Conservation (phyloP, 53 echinoderm and acorn worm species). For the Temnopleurus reevesii region DNA sequence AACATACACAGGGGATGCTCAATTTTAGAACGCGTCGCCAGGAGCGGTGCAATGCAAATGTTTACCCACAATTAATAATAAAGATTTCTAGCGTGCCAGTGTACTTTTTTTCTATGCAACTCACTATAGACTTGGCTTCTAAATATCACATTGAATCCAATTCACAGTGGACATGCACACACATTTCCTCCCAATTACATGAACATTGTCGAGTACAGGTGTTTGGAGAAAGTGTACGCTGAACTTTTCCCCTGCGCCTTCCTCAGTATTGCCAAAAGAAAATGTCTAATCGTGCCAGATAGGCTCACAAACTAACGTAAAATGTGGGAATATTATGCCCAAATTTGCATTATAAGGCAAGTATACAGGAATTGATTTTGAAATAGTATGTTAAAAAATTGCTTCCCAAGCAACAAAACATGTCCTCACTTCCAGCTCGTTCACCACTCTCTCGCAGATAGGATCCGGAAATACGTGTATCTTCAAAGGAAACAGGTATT, state of each 20-base stretch:
- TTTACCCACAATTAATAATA: not conserved
- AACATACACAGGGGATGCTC: not conserved
- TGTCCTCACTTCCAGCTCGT: too few relatives aligned
- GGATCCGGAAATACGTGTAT: too few relatives aligned
- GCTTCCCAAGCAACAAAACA: too few relatives aligned
- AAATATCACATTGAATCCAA: constrained; percentile 25
- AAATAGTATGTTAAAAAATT: too few relatives aligned
- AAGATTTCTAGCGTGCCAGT: not conserved
- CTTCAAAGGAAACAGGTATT: too few relatives aligned
- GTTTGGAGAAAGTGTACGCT: not conserved
- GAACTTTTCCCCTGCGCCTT: constrained; percentile 7
- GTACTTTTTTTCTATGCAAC: constrained; percentile 7
- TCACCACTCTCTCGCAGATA: too few relatives aligned
- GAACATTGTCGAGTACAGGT: not conserved
- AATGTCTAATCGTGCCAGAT: too few relatives aligned
- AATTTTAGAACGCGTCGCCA: not conserved
- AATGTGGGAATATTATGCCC: too few relatives aligned
- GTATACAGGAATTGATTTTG: too few relatives aligned
- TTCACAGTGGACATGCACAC: constrained; percentile 26
- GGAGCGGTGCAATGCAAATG: not conserved
- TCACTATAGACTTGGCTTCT: not conserved
- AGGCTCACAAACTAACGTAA: too few relatives aligned
- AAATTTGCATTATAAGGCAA: too few relatives aligned
- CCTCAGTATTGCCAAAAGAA: too few relatives aligned
- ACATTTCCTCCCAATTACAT: constrained; percentile 33